Evolutionary conservation across 1,140 invertebrate species (phyloP).

Genomic region (Apis florea): DNA sequence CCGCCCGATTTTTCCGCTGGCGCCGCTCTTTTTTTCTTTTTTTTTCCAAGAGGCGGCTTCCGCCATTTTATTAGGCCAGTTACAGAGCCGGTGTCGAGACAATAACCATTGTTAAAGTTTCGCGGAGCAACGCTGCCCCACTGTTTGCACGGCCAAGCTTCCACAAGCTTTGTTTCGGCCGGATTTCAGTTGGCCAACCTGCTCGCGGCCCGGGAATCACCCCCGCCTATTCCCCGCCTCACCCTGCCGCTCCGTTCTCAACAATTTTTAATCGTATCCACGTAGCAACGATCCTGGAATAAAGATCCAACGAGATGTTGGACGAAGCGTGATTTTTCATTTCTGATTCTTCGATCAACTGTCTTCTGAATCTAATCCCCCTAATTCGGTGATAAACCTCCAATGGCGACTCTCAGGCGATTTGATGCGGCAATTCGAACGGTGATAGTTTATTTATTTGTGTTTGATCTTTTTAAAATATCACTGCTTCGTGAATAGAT

Average conservation of each 20-base stretch:
- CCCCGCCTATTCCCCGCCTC: background rate
- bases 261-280: no score
- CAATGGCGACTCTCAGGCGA: no score
- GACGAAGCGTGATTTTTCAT: no score
- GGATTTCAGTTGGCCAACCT: slow-evolving; percentile 20
- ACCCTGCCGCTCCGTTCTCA: background rate
- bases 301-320: no score
- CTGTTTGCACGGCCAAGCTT: slow-evolving; percentile 51
- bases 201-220: background rate
- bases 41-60: slow-evolving; percentile 1
- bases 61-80: slow-evolving; percentile 69
- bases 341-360: no score
- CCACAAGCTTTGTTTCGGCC: slow-evolving; percentile 52
- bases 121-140: slow-evolving; percentile 32
- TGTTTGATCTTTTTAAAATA: no score
- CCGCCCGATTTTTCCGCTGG: background rate
- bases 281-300: no score
- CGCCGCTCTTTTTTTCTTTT: slow-evolving; percentile 7
- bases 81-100: slow-evolving; percentile 60
- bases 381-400: no score
- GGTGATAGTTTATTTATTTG: no score
- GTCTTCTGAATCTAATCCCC: no score
- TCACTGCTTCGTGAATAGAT: no score
- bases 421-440: no score
- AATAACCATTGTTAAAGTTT: slow-evolving; percentile 74